Evolutionary conservation across 2,113 vertebrate species (phyloP), one percentile per base, ranked within the genome.

Genomic region (Xiphorhynchus elegans): DNA sequence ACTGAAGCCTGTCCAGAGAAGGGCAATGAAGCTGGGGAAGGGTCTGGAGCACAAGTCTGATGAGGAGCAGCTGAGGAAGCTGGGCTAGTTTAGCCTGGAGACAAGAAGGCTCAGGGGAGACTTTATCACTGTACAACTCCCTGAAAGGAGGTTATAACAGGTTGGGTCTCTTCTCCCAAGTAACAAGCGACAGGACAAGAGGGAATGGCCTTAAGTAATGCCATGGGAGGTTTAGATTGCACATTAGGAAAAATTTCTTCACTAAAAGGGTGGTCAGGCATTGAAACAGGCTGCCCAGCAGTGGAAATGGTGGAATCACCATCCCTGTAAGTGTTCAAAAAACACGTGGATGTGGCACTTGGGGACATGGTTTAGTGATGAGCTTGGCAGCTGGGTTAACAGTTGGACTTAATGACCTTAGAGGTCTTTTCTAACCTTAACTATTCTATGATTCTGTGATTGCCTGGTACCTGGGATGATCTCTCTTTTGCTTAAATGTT

Each of bases 151-250:
- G 7, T 14, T 31, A 24, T 53, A 68, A 24, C 10, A 35, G 17
- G 2, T 69, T 1, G 0, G 0, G n/a, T 42, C 29, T 69, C 23
- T 74, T 59, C 6, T 89, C n/a, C 24, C 28, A 35, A 17, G 11
- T 39, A 67, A 67, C 18, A 50, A 66, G 26, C 3, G 39, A 46
- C 37, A 53, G 10, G 15, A 44, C 13, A 74, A 68, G n/a, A 68
- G 13, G 24, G 75, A 82, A 89, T 60, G n/a, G 19, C 33, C 46
- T 67, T 19, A 68, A n/a, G 28, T 25, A 46, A 16, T 67, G 46
- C 39, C 33, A 52, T 28, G 3, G 35, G 8, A 25, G n/a, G 62
- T 60, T 82, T 89, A 46, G 19, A 53, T 35, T 60, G 19, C 19
- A 29, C 67, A 52, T 82, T n/a, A 60, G 33, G 33, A 53, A 75